phyloP scores from a whole-genome alignment of 2,113 vertebrate species.

The Passer domesticus region DNA sequence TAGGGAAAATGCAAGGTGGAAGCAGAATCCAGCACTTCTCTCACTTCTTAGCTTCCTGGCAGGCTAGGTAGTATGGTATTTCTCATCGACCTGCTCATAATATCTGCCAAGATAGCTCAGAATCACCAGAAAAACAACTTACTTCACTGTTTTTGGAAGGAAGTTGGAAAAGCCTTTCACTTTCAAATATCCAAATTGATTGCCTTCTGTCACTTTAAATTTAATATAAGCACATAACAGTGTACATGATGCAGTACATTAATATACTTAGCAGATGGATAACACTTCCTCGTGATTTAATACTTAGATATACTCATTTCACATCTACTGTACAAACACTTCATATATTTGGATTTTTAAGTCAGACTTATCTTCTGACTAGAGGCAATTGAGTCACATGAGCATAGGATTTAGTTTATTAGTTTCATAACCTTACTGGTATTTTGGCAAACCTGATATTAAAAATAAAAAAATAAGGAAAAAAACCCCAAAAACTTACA shows the following conservation, averaged over 20 bases:
- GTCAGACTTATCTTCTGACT: conserved; percentile 53
- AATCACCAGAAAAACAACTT: background rate
- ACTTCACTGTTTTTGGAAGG: background rate
- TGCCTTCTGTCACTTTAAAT: conserved; percentile 42
- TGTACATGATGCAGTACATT: conserved; percentile 29
- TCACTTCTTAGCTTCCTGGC: background rate
- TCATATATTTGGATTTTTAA: conserved; percentile 58
- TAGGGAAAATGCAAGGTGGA: background rate
- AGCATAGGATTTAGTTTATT: conserved; percentile 53
- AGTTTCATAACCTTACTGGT: conserved; percentile 55
- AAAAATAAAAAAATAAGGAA: background rate
- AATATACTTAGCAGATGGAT: conserved; percentile 64
- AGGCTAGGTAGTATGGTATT: background rate
- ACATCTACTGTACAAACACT: conserved; percentile 53
- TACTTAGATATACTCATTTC: conserved; percentile 33
- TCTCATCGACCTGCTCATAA: background rate
- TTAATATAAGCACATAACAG: background rate
- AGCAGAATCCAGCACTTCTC: background rate
- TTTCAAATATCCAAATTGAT: conserved; percentile 13
- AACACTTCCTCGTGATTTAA: conserved; percentile 25
- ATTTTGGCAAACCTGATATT: conserved; percentile 52
- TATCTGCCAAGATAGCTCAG: background rate
- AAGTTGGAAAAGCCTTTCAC: background rate
- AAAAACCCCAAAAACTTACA: background rate
- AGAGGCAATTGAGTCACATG: conserved; percentile 38